These are phyloP conservation scores for Acrocyrtus sp. DNA, from an alignment of 2,888 invertebrate genomes.

Conservation along the genomic window DNA sequence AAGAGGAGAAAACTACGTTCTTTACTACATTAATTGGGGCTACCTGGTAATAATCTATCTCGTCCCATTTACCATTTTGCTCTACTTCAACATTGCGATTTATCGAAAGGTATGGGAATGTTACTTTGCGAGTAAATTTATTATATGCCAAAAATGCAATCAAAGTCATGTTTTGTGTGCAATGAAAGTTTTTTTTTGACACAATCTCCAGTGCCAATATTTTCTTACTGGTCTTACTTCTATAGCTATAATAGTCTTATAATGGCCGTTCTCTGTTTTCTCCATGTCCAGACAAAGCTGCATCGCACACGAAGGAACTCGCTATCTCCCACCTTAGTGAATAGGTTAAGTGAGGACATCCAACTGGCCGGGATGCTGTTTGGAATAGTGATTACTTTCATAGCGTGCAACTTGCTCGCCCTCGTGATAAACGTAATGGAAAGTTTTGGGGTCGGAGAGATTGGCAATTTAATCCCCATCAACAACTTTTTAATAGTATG, in stretches of 20 bases:
- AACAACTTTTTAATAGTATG: conserved; percentile 52
- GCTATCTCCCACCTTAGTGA: conserved; percentile 8
- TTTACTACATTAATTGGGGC: conserved; percentile 38
- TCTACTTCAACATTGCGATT: conserved; percentile 54
- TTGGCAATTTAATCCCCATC: conserved; percentile 26
- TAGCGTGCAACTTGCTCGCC: conserved; percentile 52
- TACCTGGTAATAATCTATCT: conserved; percentile 49
- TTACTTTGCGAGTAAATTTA: too few species aligned
- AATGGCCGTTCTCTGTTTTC: not conserved
- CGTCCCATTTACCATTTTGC: conserved; percentile 43
- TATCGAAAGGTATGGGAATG: conserved; percentile 49
- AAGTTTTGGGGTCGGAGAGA: conserved; percentile 2
- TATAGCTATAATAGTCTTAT: not conserved
- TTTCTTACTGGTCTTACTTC: too few species aligned
- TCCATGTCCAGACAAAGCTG: conserved; percentile 12
- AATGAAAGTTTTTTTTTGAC: too few species aligned
- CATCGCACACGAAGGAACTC: not conserved
- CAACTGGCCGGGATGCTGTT: conserved; percentile 57
- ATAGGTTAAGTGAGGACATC: conserved; percentile 43
- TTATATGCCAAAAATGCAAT: too few species aligned
- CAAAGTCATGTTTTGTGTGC: too few species aligned
- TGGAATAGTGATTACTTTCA: conserved; percentile 53
- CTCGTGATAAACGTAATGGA: conserved; percentile 40
- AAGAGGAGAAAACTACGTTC: conserved; percentile 30
- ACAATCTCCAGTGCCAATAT: too few species aligned